Base-by-base conservation (phyloP, 2,797 vertebrate species). In the Protosalanx chinensis region DNA sequence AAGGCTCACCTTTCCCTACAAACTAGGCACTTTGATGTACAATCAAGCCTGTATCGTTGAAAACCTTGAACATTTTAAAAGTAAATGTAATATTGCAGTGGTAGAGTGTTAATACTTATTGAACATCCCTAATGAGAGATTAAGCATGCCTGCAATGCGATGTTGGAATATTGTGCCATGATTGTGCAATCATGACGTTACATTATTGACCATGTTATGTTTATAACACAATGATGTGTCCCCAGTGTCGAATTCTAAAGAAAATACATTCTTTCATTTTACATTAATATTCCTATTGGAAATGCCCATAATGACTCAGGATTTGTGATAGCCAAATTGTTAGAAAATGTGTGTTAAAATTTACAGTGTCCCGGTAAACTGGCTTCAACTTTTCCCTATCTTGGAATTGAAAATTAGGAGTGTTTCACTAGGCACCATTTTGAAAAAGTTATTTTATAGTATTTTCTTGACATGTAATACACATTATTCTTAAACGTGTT, bases 351-450 rank as follows among this genome's bases (percentile, higher is more conserved):
- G 27, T 60, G 67, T 76, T 62, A 64, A 66, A 61, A 60, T 29
- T 6, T 77, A 20, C 49, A 30, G 71, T 53, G 49, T 76, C 68
- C 75, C 62, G 68, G 60, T 63, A 30, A 67, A 37, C 30, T n/a
- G 71, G 72, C 74, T 76, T 69, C 70, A 82, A 71, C 64, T 64
- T 85, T 83, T 72, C 75, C 60, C 75, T 67, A 67, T 72, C 58
- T 76, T 46, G 64, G 76, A 70, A 74, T 75, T 82, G 61, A 60
- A 74, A 64, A 8, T 30, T 8, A 32, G 37, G 37, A 69, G 32
- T 27, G 46, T 72, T 73, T 53, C 32, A 61, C 12, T 2, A 37
- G 16, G 35, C 12, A 27, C 32, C 68, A 41, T 71, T 18, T 56
- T 56, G 29, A 64, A 32, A 57, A 62, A 8, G 20, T 61, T 78